Evolutionary conservation across 2,113 vertebrate species (phyloP), one percentile per base, ranked within the genome.

Genomic region (Agapornis roseicollis): DNA sequence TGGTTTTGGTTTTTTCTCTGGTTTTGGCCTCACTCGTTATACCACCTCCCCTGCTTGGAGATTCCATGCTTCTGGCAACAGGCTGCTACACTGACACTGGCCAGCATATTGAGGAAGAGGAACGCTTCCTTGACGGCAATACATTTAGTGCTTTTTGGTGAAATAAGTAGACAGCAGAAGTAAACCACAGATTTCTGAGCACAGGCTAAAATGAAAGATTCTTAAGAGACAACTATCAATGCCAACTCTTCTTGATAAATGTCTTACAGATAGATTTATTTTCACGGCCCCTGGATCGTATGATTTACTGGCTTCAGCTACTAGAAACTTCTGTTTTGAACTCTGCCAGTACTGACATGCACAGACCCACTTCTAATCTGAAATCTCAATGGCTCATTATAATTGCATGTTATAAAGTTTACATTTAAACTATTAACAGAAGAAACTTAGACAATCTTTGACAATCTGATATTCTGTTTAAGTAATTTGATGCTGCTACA

Each of bases 341-440:
- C 1, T 2, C 5, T 91, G 74, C 95, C 91, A 88, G 93, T 70
- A 88, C 58, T 63, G 69, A 96, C 95, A 88, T 93, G 96, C 78
- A 94, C 52, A 90, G 78, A 72, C 31, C 10, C n/a, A 81, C 39
- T 87, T 81, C 78, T 94, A 92, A 96, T 94, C 93, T 94, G 85
- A 85, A 84, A 95, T 97, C 96, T 87, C 73, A 79, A n/a, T 79
- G 58, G 70, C 70, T 94, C 78, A 82, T 92, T 82, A 85, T 70
- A 89, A 94, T 77, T 73, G 56, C 37, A 18, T 41, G 11, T 44
- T 89, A 85, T 28, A 72, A 79, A 82, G 78, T 78, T 68, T 72
- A 84, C 49, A 28, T 89, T 82, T 65, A 61, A 84, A 90, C 50
- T 76, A 84, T 46, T 78, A 94, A 85, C 52, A 96, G 65, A 71